Percentiles rank a stretch among this genome's conserved stretches.
Evolutionary conservation across 1,140 invertebrate genomes (phyloP).

Genomic region (Bradysia coprophila): DNA sequence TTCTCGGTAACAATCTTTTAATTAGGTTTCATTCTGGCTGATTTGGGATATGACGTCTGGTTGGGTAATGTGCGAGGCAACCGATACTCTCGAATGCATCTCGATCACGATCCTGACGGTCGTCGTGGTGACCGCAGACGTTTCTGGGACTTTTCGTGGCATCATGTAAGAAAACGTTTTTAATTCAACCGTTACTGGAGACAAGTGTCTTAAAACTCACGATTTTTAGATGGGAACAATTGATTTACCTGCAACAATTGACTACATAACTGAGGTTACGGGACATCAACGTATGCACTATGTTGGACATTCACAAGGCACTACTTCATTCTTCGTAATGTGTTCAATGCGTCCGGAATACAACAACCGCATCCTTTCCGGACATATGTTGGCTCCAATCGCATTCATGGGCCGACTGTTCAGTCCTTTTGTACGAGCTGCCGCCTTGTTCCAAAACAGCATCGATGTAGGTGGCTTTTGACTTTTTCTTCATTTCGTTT

Average conservation of each 20-base stretch:
- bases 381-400: conserved; percentile 49
- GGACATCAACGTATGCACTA: conserved; percentile 29
- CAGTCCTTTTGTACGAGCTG: background rate
- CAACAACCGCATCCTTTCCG: conserved; percentile 38
- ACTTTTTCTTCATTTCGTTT: too few relatives aligned
- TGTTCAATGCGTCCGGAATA: conserved; percentile 38
- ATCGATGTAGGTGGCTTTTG: too few relatives aligned
- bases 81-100: too few relatives aligned
- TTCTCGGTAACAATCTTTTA: too few relatives aligned
- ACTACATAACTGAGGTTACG: conserved; percentile 35
- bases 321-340: conserved; percentile 36
- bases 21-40: too few relatives aligned
- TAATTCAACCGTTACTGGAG: conserved; percentile 43
- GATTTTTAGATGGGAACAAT: conserved; percentile 26
- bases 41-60: too few relatives aligned
- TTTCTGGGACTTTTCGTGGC: conserved; percentile 35
- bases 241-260: conserved; percentile 42
- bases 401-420: conserved; percentile 26
- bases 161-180: conserved; percentile 39
- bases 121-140: too few relatives aligned
- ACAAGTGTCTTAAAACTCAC: conserved; percentile 34
- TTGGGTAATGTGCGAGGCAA: too few relatives aligned
- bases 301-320: conserved; percentile 34
- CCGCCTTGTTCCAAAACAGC: too few relatives aligned
- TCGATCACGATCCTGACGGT: too few relatives aligned